A percentile compares a stretch with the other conserved stretches of the same genome.
These are phyloP conservation scores for Drosophila teissieri DNA, from an alignment of 1,140 invertebrate genomes.

Conservation along the genomic window DNA sequence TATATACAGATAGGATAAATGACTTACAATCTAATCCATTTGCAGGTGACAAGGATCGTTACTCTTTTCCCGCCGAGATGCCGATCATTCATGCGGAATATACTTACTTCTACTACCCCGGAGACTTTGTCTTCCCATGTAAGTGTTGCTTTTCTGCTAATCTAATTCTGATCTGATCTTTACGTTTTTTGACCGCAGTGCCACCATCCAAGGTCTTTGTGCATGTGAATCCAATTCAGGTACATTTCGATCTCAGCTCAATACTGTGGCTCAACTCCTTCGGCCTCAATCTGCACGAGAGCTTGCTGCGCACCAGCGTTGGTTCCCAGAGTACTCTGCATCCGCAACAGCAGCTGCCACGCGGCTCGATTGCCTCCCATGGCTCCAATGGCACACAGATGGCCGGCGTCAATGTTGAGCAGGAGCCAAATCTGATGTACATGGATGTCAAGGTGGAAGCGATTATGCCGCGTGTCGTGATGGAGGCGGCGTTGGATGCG, in stretches of 20 bases:
- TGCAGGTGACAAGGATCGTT: conserved; percentile 92
- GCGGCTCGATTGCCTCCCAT: conserved; percentile 76
- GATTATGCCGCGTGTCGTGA: conserved; percentile 91
- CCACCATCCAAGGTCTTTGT: conserved; percentile 96
- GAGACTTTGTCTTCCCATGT: conserved; percentile 96
- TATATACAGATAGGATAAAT: too few relatives aligned
- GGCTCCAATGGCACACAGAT: conserved; percentile 79
- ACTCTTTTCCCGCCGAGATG: conserved; percentile 94
- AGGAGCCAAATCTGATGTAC: conserved; percentile 87
- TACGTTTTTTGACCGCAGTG: conserved; percentile 86
- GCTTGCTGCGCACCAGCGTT: conserved; percentile 86
- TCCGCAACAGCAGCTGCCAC: conserved; percentile 48
- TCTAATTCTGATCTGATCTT: background rate
- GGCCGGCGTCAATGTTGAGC: conserved; percentile 65
- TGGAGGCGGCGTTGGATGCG: conserved; percentile 78
- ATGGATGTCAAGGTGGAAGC: conserved; percentile 95
- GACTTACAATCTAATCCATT: conserved; percentile 38
- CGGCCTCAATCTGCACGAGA: conserved; percentile 92
- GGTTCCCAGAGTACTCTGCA: conserved; percentile 59
- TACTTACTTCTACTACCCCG: conserved; percentile 98
- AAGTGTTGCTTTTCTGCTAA: conserved; percentile 73
- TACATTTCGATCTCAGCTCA: conserved; percentile 93
- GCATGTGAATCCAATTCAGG: conserved; percentile 94
- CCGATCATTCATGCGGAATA: conserved; percentile 97
- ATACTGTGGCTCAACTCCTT: conserved; percentile 98